Percentiles rank a stretch among this genome's conserved stretches.
Evolutionary conservation across 1,140 invertebrate genomes (phyloP).

Genomic region (Wiebesia pumilae): DNA sequence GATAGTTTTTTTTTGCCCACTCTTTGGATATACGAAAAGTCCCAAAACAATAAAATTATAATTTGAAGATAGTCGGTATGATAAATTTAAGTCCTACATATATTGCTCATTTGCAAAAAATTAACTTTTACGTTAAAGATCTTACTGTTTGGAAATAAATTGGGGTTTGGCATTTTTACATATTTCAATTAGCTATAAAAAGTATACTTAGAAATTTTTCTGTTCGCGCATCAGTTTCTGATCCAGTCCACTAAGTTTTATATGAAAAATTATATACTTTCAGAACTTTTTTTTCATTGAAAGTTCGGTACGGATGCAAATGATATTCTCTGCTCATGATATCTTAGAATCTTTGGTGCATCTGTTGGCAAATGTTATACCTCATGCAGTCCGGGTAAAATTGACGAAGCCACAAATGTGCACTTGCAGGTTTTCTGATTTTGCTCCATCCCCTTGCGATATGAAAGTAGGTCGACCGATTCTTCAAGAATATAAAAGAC

Average conservation of each 20-base stretch:
- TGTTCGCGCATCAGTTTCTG: too few species aligned
- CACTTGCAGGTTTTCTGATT: not conserved
- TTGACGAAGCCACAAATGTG: constrained; percentile 10
- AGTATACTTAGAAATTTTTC: too few species aligned
- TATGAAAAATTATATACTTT: not conserved
- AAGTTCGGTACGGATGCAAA: not conserved
- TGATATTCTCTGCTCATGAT: not conserved
- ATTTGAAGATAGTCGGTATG: too few species aligned
- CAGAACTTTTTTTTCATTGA: not conserved
- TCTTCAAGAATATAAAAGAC: constrained; percentile 2
- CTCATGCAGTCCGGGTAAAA: not conserved
- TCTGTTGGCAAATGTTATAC: not conserved
- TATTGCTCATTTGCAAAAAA: too few species aligned
- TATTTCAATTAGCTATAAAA: too few species aligned
- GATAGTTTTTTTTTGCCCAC: too few species aligned
- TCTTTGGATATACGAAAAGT: too few species aligned
- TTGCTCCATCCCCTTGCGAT: not conserved
- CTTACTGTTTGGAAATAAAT: too few species aligned
- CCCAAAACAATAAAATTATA: too few species aligned
- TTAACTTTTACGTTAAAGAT: too few species aligned
- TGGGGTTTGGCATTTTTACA: too few species aligned
- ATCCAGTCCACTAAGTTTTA: not conserved
- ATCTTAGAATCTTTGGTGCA: not conserved
- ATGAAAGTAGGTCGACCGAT: not conserved
- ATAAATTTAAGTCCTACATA: too few species aligned